Percentiles rank a stretch among this genome's conserved stretches.
Conservation (phyloP, 2,888 invertebrate species). For the Muschampia plurimacula region DNA sequence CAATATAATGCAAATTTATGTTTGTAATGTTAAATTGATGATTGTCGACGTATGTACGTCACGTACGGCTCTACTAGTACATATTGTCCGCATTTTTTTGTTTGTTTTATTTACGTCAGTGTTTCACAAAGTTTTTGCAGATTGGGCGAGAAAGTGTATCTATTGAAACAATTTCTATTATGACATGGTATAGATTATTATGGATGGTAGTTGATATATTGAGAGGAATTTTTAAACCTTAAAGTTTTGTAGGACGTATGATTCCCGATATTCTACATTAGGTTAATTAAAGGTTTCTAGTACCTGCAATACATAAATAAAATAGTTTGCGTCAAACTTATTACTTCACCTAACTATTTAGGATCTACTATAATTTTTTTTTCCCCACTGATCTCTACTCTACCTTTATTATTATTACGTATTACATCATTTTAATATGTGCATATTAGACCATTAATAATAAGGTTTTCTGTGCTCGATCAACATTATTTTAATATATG, state of each 20-base stretch:
- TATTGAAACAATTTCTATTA: not conserved
- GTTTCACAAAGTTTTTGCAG: not conserved
- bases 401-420: not conserved
- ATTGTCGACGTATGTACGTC: not conserved
- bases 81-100: too few relatives aligned
- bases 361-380: not conserved
- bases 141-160: not conserved
- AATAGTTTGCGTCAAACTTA: too few relatives aligned
- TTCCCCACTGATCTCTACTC: not conserved
- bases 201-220: not conserved
- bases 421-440: not conserved
- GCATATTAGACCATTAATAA: not conserved
- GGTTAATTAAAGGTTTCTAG: too few relatives aligned
- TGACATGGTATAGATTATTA: not conserved
- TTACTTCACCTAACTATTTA: not conserved
- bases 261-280: too few relatives aligned
- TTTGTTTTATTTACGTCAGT: not conserved
- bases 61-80: not conserved
- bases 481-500: not conserved
- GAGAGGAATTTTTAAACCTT: not conserved
- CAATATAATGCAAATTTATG: not conserved
- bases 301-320: too few relatives aligned
- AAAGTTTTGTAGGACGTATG: not conserved
- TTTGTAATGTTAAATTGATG: not conserved
- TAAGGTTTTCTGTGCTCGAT: not conserved